Evolutionary conservation across 2,113 vertebrate genomes (phyloP), one percentile per base, ranked within the genome.

Genomic region (Bos javanicus): DNA sequence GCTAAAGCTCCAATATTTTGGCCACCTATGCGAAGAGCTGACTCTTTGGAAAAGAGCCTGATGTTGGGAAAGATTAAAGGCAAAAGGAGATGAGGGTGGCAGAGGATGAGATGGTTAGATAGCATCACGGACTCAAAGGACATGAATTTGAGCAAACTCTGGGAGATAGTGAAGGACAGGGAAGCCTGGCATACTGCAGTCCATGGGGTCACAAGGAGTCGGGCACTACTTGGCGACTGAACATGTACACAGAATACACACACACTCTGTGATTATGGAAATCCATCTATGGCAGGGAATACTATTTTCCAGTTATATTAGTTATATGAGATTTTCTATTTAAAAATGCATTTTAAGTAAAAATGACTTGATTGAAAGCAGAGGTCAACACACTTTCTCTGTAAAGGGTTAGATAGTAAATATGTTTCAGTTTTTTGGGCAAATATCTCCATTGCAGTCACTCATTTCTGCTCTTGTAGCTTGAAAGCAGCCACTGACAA

Each of bases 311-410:
- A 91, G 23, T 95, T 62, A 86, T 26, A 56, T 76, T 33, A 62
- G 43, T 64, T 33, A n/a, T 12, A 46, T 56, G 48, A 28, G 74
- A 17, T 81, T 87, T 94, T 30, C 62, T 85, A 43, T 82, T 95
- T 60, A 95, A 82, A 87, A 91, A 33, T 23, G 11, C 36, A 54
- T 71, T 74, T 91, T 93, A 74, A 52, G 57, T 33, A 83, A 84
- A 92, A 92, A 52, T 19, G 57, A 97, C 67, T 88, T 78, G 86
- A 86, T 43, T 78, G 81, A 60, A 91, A 95, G 60, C 78, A 50
- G 95, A 3, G 5, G 2, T 56, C 16, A 25, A 52, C 9, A 81
- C 4, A 36, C 46, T 17, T 83, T 92, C 82, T 80, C 39, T 36
- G 50, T 33, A 48, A 91, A 85, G 59, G 50, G 9, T 33, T 87